A percentile compares a stretch with the other conserved stretches of the same genome.
Conservation (phyloP, 1,140 invertebrate species). For the Cydia amplana region DNA sequence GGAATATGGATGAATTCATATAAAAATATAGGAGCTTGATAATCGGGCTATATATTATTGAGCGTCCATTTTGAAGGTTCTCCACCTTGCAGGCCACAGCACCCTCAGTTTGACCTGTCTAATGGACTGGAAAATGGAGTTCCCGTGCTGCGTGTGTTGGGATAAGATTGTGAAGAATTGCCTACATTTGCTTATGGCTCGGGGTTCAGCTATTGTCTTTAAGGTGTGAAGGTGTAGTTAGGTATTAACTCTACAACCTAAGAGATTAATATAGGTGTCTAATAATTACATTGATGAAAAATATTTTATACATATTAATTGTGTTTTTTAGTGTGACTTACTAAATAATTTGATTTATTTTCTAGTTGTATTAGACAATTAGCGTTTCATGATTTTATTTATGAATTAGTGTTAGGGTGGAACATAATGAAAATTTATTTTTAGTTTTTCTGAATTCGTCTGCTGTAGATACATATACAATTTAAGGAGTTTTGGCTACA, state of each 20-base stretch:
- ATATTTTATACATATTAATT: background rate
- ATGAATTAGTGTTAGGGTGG: too few species aligned
- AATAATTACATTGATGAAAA: background rate
- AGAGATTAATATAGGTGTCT: background rate
- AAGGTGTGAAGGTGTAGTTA: background rate
- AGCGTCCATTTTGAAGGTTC: background rate
- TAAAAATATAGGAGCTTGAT: too few species aligned
- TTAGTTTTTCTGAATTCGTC: too few species aligned
- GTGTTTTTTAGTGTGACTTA: too few species aligned
- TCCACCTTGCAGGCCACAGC: conserved; percentile 21
- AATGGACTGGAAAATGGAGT: conserved; percentile 50
- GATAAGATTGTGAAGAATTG: conserved; percentile 44
- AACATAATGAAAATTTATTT: too few species aligned
- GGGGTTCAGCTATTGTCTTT: conserved; percentile 30
- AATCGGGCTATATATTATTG: background rate
- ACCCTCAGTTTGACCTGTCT: conserved; percentile 43
- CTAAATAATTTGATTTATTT: too few species aligned
- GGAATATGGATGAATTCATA: too few species aligned
- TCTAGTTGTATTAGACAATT: too few species aligned
- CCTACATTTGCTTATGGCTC: conserved; percentile 35
- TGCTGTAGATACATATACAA: too few species aligned
- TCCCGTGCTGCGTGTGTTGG: conserved; percentile 41
- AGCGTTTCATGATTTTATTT: too few species aligned
- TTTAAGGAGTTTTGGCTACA: too few species aligned
- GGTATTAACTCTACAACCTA: background rate